Conservation (phyloP, 2,113 vertebrate genomes). For the Callorhinus ursinus region DNA sequence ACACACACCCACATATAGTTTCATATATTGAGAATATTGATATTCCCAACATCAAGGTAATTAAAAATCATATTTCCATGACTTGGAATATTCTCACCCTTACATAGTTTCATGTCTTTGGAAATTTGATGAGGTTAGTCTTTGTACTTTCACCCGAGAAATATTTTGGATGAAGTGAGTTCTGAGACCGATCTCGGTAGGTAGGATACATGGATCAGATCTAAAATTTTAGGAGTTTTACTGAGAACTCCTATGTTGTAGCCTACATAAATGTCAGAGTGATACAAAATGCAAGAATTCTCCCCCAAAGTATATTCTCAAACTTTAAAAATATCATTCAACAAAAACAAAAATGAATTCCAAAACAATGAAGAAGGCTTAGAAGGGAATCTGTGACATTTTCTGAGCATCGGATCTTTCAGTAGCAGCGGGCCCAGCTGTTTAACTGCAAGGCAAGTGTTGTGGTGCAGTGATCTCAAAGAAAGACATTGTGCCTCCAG, state of each 20-base stretch:
- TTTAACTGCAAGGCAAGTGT: not conserved
- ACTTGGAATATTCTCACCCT: not conserved
- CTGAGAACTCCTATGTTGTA: not conserved
- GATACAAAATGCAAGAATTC: not conserved
- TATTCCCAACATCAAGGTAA: not conserved
- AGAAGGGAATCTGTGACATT: not conserved
- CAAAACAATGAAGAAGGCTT: not conserved
- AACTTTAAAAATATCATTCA: slow-evolving; percentile 21
- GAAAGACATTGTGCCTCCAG: too few species aligned
- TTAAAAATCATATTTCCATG: not conserved
- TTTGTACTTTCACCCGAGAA: slow-evolving; percentile 34
- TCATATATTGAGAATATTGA: not conserved
- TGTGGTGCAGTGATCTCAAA: not conserved
- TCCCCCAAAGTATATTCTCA: not conserved
- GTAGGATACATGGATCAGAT: not conserved
- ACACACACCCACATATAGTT: not conserved
- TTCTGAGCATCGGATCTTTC: not conserved
- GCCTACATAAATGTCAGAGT: not conserved
- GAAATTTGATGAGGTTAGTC: not conserved
- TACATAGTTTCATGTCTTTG: not conserved
- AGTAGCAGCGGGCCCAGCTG: not conserved
- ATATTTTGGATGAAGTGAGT: not conserved
- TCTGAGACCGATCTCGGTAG: not conserved
- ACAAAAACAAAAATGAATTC: slow-evolving; percentile 3
- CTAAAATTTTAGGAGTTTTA: not conserved